Conservation (phyloP, 1,140 invertebrate species). For the Drosophila kanapiae region DNA sequence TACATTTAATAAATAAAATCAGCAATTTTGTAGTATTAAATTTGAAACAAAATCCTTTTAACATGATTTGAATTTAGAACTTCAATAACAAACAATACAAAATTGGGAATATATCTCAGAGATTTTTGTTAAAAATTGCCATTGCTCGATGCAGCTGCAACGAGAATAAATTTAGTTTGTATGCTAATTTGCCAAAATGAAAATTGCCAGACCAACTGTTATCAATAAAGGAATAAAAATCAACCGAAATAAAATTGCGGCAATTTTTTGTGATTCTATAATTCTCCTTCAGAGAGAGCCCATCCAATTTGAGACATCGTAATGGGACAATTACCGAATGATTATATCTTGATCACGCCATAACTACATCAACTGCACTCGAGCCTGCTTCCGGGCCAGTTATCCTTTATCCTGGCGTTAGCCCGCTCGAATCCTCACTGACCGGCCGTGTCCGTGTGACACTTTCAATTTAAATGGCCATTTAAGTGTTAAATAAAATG, state of each 20-base stretch:
- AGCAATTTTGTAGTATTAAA: neutral
- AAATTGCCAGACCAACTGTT: neutral
- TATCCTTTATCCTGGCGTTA: slow-evolving; percentile 30
- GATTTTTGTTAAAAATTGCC: neutral
- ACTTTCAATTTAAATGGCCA: slow-evolving; percentile 75
- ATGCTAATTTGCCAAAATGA: slow-evolving; percentile 3
- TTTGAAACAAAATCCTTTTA: neutral
- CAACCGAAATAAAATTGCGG: neutral
- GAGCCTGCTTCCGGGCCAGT: slow-evolving; percentile 6
- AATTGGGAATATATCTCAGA: no score
- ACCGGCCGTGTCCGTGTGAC: slow-evolving; percentile 4
- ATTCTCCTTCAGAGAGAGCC: neutral
- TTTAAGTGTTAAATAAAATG: slow-evolving; percentile 76
- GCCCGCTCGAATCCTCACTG: slow-evolving; percentile 11
- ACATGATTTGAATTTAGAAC: neutral
- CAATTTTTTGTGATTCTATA: neutral
- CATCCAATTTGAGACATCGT: neutral
- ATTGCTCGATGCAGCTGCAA: neutral
- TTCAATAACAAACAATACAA: neutral
- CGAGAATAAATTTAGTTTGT: slow-evolving; percentile 1
- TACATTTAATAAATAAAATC: neutral
- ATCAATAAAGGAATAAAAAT: neutral
- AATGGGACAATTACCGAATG: slow-evolving; percentile 11
- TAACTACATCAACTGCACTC: slow-evolving; percentile 20
- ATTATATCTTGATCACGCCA: neutral